Percentiles rank a stretch among this genome's conserved stretches.
These are phyloP conservation scores for Meganola albula DNA, from an alignment of 2,888 invertebrate species.

Conservation along the genomic window DNA sequence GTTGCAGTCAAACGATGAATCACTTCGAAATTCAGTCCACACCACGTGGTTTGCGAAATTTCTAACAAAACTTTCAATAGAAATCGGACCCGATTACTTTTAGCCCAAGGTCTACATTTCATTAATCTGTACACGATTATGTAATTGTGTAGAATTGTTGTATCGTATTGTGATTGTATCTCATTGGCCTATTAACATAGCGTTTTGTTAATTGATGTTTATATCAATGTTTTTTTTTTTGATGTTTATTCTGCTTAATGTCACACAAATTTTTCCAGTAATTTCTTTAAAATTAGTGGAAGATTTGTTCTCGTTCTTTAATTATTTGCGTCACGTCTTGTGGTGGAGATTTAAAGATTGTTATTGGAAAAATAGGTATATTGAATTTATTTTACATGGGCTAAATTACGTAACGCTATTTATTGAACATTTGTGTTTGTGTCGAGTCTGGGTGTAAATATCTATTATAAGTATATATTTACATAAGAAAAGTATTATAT, in stretches of 20 bases:
- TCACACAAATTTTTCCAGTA: slow-evolving; percentile 9
- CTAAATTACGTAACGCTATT: no score
- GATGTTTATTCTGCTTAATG: slow-evolving; percentile 12
- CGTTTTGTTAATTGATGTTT: slow-evolving; percentile 15
- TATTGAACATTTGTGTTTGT: no score
- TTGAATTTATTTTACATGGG: no score
- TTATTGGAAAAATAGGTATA: no score
- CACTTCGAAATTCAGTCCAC: slow-evolving; percentile 12
- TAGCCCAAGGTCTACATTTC: slow-evolving; percentile 3
- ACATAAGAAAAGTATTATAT: no score
- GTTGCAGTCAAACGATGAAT: slow-evolving; percentile 20
- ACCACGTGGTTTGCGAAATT: slow-evolving; percentile 11
- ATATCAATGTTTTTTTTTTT: slow-evolving; percentile 6
- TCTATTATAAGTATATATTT: no score
- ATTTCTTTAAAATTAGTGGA: slow-evolving; percentile 9
- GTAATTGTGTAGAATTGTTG: slow-evolving; percentile 6
- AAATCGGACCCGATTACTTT: slow-evolving; percentile 5
- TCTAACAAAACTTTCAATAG: neutral
- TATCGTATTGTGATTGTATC: slow-evolving; percentile 8
- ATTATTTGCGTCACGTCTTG: neutral
- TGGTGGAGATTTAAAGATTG: no score
- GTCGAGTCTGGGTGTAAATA: no score
- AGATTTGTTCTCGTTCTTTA: slow-evolving; percentile 3
- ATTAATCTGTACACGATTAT: neutral
- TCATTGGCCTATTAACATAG: slow-evolving; percentile 19